These are phyloP conservation scores for Drosophila ananassae DNA, from an alignment of 1,140 invertebrate genomes.

Conservation along the genomic window DNA sequence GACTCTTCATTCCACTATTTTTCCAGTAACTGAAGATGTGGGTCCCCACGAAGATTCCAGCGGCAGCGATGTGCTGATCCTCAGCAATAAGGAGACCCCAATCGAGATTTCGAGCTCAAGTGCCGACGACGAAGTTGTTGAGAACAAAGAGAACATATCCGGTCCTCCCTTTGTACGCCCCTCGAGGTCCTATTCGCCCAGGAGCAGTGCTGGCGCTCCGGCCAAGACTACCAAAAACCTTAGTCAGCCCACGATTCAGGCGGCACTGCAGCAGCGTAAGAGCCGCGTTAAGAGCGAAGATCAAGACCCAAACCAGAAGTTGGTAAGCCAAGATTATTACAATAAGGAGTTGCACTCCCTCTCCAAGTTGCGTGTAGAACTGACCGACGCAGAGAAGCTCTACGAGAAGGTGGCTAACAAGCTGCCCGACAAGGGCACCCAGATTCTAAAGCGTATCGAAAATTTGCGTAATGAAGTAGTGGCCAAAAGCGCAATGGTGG, in stretches of 20 bases:
- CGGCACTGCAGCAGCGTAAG: constrained; percentile 19
- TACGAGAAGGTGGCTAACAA: constrained; percentile 55
- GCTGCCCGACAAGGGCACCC: constrained; percentile 67
- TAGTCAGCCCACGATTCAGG: constrained; percentile 68
- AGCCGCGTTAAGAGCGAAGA: constrained; percentile 18
- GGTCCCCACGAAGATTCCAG: constrained; percentile 35
- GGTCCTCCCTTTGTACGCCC: not conserved
- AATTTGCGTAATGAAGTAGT: constrained; percentile 44
- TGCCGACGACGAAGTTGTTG: constrained; percentile 39
- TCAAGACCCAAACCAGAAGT: not conserved
- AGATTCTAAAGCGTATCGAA: constrained; percentile 61
- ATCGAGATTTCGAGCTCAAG: constrained; percentile 70
- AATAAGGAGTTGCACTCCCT: constrained; percentile 59
- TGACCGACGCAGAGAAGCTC: constrained; percentile 54
- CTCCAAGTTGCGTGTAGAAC: constrained; percentile 42
- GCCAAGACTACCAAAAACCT: constrained; percentile 41
- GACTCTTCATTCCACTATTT: constrained; percentile 68
- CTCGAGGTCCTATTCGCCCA: constrained; percentile 23
- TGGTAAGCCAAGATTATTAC: constrained; percentile 47
- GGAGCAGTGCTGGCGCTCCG: constrained; percentile 29
- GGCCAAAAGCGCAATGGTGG: constrained; percentile 20
- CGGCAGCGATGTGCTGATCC: constrained; percentile 65
- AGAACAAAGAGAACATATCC: constrained; percentile 32
- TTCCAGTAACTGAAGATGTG: not conserved
- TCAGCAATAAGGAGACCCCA: constrained; percentile 59